phyloP scores from a whole-genome alignment of 2,797 vertebrate genomes.

The Lepus townsendii region DNA sequence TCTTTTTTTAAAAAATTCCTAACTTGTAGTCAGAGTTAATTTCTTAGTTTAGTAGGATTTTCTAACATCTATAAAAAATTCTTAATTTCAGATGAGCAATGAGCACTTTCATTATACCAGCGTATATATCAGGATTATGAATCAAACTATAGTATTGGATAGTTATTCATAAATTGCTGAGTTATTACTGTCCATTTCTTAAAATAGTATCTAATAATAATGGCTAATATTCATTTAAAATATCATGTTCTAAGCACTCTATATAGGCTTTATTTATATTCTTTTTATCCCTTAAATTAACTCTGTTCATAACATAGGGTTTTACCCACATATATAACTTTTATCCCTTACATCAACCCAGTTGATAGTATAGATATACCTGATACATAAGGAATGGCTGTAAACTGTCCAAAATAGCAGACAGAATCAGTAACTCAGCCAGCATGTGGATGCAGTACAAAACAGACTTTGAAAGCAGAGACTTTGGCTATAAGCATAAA shows the following conservation, averaged over 20 bases:
- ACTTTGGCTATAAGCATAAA: neutral
- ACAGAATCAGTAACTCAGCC: fast-evolving
- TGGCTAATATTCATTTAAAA: neutral
- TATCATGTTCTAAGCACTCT: neutral
- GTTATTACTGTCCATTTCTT: neutral
- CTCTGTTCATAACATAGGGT: neutral
- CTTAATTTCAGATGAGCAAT: neutral
- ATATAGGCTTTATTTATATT: neutral
- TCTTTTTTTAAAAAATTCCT: neutral
- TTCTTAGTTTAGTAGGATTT: conserved; percentile 25
- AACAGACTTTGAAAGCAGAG: neutral
- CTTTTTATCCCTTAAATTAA: neutral
- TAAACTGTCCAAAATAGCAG: neutral
- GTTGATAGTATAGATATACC: neutral
- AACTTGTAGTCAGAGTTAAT: neutral
- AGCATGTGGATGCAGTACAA: neutral
- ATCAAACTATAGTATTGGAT: neutral
- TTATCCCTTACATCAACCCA: neutral
- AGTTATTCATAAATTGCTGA: neutral
- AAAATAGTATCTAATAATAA: conserved; percentile 8
- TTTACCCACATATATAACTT: neutral
- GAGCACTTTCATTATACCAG: neutral
- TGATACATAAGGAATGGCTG: neutral
- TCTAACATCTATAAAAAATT: neutral
- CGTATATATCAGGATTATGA: neutral